Percentiles rank a stretch among this genome's conserved stretches.
phyloP scores from a whole-genome alignment of 2,888 invertebrate genomes.

The Callosobruchus maculatus region DNA sequence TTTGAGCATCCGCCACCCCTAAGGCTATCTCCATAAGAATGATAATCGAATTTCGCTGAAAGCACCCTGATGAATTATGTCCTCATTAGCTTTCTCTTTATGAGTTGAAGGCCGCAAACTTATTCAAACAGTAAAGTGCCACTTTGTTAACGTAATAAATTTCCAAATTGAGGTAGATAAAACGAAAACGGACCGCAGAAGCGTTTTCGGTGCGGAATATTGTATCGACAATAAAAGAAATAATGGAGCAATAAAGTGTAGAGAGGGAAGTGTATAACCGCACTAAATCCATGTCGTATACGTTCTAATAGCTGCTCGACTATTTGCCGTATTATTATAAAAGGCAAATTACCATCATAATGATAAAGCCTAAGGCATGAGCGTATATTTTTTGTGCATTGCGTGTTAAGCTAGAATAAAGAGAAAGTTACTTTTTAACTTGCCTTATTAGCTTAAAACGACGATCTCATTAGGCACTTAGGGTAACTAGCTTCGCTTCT shows the following conservation, averaged over 20 bases:
- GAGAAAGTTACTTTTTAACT: neutral
- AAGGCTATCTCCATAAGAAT: no score
- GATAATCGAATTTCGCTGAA: no score
- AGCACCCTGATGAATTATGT: neutral
- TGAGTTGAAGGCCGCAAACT: neutral
- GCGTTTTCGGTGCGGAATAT: neutral
- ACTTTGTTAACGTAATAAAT: neutral
- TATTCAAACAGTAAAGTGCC: neutral
- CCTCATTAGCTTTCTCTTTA: neutral
- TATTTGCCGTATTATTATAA: neutral
- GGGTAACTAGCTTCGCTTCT: neutral
- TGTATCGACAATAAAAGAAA: neutral
- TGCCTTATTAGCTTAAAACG: neutral
- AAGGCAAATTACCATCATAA: neutral
- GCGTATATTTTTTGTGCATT: neutral
- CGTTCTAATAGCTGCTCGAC: neutral
- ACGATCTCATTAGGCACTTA: neutral
- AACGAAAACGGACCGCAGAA: neutral
- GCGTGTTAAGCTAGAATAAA: neutral
- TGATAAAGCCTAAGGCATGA: neutral
- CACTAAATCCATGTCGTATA: neutral
- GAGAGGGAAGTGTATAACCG: neutral
- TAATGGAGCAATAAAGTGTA: neutral
- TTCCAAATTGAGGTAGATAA: neutral
- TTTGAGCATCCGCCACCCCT: no score